A percentile compares a stretch with the other conserved stretches of the same genome.
phyloP scores from a whole-genome alignment of 2,113 vertebrate species.

The Echinops telfairi region DNA sequence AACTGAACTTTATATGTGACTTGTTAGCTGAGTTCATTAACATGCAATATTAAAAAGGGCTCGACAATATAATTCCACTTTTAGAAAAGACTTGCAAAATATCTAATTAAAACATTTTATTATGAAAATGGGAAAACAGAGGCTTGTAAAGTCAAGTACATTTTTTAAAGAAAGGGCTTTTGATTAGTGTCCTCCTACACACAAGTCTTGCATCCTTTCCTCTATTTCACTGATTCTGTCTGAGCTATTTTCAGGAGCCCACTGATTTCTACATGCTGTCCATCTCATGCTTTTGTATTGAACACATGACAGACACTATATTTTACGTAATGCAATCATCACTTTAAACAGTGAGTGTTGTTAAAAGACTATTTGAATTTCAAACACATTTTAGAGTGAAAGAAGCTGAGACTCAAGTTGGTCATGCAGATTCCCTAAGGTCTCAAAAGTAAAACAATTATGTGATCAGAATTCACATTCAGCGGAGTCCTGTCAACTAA shows the following conservation, averaged over 20 bases:
- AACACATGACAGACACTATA: not conserved
- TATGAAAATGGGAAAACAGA: constrained; percentile 33
- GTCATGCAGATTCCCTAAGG: not conserved
- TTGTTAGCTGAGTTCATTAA: not conserved
- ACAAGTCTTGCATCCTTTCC: not conserved
- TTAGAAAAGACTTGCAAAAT: constrained; percentile 23
- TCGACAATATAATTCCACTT: not conserved
- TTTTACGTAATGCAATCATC: not conserved
- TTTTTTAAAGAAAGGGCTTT: constrained; percentile 36
- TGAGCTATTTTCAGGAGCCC: not conserved
- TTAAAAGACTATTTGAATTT: constrained; percentile 6
- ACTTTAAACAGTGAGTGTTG: constrained; percentile 7
- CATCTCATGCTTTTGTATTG: not conserved
- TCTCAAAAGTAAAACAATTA: not conserved
- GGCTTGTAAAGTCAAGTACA: constrained; percentile 2
- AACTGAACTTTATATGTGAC: not conserved
- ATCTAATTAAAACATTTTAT: not conserved
- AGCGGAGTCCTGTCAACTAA: not conserved
- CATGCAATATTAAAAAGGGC: not conserved
- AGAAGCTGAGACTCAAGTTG: not conserved
- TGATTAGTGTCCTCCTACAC: not conserved
- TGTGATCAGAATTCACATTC: not conserved
- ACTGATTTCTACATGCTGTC: not conserved
- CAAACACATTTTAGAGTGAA: not conserved
- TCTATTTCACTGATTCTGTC: not conserved